These are phyloP conservation scores for Aleiodes sp. DNA, from an alignment of 1,140 invertebrate species.

Conservation along the genomic window DNA sequence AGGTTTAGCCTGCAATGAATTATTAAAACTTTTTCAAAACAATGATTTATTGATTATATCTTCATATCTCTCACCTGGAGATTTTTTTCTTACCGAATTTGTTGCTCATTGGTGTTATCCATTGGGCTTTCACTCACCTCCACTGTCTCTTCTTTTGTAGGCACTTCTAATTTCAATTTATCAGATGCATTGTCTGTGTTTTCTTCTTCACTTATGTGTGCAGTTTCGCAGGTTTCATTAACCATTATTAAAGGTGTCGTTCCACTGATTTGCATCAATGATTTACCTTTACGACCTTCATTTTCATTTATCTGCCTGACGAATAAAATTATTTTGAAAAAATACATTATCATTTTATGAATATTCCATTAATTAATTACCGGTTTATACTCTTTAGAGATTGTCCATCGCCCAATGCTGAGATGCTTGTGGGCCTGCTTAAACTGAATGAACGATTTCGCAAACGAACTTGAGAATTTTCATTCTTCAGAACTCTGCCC, in stretches of 20 bases:
- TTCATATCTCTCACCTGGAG: background rate
- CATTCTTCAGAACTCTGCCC: constrained; percentile 32
- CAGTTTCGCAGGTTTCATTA: constrained; percentile 28
- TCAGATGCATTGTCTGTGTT: background rate
- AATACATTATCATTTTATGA: too few relatives aligned
- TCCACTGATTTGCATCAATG: constrained; percentile 12
- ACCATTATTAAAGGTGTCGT: constrained; percentile 31
- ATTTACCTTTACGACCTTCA: constrained; percentile 26
- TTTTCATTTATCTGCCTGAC: constrained; percentile 28
- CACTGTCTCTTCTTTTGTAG: constrained; percentile 1
- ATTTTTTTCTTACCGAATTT: constrained; percentile 27
- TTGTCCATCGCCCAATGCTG: constrained; percentile 28
- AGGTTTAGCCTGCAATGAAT: background rate
- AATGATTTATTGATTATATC: too few relatives aligned
- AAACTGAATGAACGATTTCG: constrained; percentile 40
- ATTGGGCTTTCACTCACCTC: constrained; percentile 33
- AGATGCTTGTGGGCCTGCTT: constrained; percentile 41
- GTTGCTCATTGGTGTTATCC: constrained; percentile 12
- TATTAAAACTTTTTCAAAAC: background rate
- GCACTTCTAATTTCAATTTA: background rate
- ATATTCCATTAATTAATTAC: constrained; percentile 36
- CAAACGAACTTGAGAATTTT: constrained; percentile 29
- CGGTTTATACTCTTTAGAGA: constrained; percentile 34
- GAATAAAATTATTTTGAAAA: background rate
- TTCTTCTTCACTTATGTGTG: constrained; percentile 19